These are phyloP conservation scores for Rallus limicola DNA, from an alignment of 2,113 vertebrate genomes.

Conservation along the genomic window DNA sequence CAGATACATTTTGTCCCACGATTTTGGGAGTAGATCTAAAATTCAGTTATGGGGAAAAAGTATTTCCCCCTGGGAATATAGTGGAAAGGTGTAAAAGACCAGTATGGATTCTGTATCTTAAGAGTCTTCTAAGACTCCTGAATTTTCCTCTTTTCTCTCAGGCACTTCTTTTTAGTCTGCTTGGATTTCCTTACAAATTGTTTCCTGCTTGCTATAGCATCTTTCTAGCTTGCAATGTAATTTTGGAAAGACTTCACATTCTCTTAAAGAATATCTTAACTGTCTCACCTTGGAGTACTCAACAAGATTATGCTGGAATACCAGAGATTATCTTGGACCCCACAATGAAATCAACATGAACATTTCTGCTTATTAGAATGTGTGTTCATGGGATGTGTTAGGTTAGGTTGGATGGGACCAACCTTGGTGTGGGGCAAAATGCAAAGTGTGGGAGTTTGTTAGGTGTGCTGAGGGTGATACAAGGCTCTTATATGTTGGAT, in stretches of 20 bases:
- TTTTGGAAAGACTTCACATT: background rate
- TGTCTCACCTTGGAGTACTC: background rate
- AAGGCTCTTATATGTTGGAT: background rate
- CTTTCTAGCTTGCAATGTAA: background rate
- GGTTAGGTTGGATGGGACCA: no score
- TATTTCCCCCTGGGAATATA: rapidly evolving
- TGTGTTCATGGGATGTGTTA: no score
- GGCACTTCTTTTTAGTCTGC: background rate
- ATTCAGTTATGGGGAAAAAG: background rate
- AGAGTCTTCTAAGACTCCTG: background rate
- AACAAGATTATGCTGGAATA: background rate
- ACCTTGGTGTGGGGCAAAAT: background rate
- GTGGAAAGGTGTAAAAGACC: background rate
- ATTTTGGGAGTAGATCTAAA: background rate
- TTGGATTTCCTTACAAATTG: background rate
- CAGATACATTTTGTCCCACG: background rate
- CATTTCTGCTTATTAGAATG: background rate
- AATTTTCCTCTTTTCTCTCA: background rate
- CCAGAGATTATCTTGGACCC: background rate
- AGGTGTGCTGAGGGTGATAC: background rate
- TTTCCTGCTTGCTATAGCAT: background rate
- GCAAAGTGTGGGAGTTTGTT: background rate
- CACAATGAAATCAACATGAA: background rate
- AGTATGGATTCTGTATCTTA: background rate
- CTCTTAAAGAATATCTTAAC: background rate